Conservation (phyloP, 53 echinoderm and acorn worm species). For the Temnopleurus reevesii region DNA sequence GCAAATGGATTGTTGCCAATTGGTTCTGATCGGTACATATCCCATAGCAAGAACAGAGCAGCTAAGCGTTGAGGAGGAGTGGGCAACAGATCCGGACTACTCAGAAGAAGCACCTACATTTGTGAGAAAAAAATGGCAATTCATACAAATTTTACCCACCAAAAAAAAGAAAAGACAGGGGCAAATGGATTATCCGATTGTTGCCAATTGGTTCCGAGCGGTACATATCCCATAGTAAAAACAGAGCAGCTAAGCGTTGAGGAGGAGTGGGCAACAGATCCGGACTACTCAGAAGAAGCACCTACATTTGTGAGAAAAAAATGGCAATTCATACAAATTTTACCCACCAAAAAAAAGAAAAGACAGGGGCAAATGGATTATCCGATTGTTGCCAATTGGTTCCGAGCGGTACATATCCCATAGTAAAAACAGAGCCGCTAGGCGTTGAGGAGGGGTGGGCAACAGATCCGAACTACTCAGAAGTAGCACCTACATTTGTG, state of each 20-base stretch:
- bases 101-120: slow-evolving; percentile 78
- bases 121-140: background rate
- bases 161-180: too few relatives aligned
- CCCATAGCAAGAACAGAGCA: slow-evolving; percentile 93
- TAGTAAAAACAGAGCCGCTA: slow-evolving; percentile 86
- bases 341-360: slow-evolving; percentile 85
- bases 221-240: slow-evolving; percentile 95
- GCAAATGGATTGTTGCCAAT: slow-evolving; percentile 90
- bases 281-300: slow-evolving; percentile 79
- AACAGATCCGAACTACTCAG: slow-evolving; percentile 85
- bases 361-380: slow-evolving; percentile 86
- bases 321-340: background rate
- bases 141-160: background rate
- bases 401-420: slow-evolving; percentile 97
- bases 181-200: slow-evolving; percentile 89
- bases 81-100: slow-evolving; percentile 84
- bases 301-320: slow-evolving; percentile 54
- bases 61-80: slow-evolving; percentile 83
- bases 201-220: slow-evolving; percentile 87
- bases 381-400: slow-evolving; percentile 88
- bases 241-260: slow-evolving; percentile 88
- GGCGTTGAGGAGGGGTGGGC: slow-evolving; percentile 78
- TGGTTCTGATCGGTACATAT: slow-evolving; percentile 89
- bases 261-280: slow-evolving; percentile 82
- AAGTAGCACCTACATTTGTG: slow-evolving; percentile 72